phyloP scores from a whole-genome alignment of 2,113 vertebrate genomes.

The Ia io region DNA sequence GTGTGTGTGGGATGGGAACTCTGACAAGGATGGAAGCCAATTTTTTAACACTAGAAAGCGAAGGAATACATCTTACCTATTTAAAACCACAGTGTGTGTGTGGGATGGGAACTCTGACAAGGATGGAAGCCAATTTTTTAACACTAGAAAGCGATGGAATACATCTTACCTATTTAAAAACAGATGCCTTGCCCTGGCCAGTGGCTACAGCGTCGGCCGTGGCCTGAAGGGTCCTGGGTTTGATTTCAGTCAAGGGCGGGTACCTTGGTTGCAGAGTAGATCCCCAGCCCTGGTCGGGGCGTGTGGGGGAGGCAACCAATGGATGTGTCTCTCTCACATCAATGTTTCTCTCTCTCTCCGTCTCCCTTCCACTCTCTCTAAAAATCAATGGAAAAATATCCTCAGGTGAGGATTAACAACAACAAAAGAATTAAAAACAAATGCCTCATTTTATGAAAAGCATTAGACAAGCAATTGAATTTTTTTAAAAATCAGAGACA shows the following conservation, averaged over 20 bases:
- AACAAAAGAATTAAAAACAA: background rate
- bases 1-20: background rate
- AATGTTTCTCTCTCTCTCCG: no score
- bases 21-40: background rate
- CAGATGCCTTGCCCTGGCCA: background rate
- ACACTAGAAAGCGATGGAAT: background rate
- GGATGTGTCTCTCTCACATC: no score
- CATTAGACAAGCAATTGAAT: background rate
- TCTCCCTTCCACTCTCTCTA: no score
- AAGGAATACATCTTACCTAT: background rate
- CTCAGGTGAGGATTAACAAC: no score
- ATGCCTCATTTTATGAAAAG: background rate
- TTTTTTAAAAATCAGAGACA: background rate
- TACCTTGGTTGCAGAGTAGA: no score
- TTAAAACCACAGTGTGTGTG: accelerated
- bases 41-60: background rate
- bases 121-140: background rate
- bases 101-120: background rate
- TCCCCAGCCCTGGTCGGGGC: no score
- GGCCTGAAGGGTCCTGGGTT: no score
- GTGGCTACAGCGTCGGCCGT: no score
- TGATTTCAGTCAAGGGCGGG: no score
- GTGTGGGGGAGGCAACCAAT: no score
- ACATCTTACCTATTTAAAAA: background rate
- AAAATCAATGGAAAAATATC: no score